Evolutionary conservation across 2,888 invertebrate genomes (phyloP), one percentile per base, ranked within the genome.

Genomic region (Platypus cylindrus): DNA sequence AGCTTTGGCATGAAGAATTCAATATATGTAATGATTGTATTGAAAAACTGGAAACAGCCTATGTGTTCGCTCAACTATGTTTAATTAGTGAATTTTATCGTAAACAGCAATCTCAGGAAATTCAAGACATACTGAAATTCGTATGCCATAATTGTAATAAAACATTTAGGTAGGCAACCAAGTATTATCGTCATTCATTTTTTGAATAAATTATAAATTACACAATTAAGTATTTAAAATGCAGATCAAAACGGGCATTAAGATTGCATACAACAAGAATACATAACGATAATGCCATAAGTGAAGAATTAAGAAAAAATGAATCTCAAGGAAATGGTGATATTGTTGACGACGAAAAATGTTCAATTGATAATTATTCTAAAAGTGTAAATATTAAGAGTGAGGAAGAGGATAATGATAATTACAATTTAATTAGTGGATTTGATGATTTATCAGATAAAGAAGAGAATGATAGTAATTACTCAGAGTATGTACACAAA

Each of bases 1-100:
- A 50, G 50, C 29, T 44, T 17, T 50, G 50, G 50, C 18, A 36
- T 3, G 36, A 40, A 23, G 30, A 36, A 8, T 46, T 41, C 26
- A 43, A 39, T 17, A 45, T 49, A n/a, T 50, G 50, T 23, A 39
- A 36, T 36, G 43, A 45, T 27, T 50, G 50, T 30, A 34, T 43
- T 1, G 44, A 44, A 28, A 40, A 43, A 25, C 32, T 50, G 2
- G 39, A 47, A 24, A 31, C 32, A 5, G 37, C 47, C 3, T 48
- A 48, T 25, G 36, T 38, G 12, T 50, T 50, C 25, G 31, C 48
- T 23, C 45, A 48, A 30, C 30, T 34, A 13, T 50, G 50, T 29
- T 18, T 45, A 30, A 42, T 37, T 32, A 48, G 47, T 36, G 44
- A 48, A 25, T 38, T 44, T 16, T 43, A 44, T 17, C 33, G 50